phyloP scores from a whole-genome alignment of 2,888 invertebrate genomes.

The Lepidonotus clava region DNA sequence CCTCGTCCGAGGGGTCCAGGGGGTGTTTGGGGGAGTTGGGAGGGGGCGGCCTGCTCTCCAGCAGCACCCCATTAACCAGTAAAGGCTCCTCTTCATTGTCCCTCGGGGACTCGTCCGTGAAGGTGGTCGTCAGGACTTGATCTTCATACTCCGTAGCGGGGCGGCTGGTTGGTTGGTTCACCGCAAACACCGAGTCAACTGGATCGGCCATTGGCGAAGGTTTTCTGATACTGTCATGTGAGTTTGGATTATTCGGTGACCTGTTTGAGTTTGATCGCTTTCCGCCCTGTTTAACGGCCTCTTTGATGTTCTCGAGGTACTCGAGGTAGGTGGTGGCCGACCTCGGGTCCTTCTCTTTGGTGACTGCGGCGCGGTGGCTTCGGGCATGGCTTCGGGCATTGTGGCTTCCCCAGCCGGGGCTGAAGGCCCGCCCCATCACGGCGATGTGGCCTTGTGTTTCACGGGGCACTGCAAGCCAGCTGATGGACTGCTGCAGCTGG shows the following conservation, averaged over 20 bases:
- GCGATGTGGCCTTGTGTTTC: neutral
- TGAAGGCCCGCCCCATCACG: neutral
- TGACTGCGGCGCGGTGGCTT: neutral
- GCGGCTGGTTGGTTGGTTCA: neutral
- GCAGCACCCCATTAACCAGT: neutral
- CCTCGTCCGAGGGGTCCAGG: too few species aligned
- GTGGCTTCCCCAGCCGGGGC: neutral
- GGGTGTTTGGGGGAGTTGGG: conserved; percentile 32
- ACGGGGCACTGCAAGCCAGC: conserved; percentile 9
- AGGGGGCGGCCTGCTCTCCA: neutral
- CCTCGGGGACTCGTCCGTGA: neutral
- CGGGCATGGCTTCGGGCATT: neutral
- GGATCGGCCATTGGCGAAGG: neutral
- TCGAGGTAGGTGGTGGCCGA: conserved; percentile 15
- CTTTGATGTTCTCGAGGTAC: neutral
- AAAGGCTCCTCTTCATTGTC: neutral
- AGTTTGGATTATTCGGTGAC: neutral
- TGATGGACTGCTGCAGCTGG: conserved; percentile 5
- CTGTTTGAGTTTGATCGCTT: too few species aligned
- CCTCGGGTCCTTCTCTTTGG: neutral
- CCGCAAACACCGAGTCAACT: neutral
- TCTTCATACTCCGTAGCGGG: neutral
- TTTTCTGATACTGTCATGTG: neutral
- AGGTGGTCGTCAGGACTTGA: neutral
- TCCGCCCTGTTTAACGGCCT: neutral